These are phyloP conservation scores for Drosophila trapezifrons DNA, from an alignment of 1,140 invertebrate species.

Conservation along the genomic window DNA sequence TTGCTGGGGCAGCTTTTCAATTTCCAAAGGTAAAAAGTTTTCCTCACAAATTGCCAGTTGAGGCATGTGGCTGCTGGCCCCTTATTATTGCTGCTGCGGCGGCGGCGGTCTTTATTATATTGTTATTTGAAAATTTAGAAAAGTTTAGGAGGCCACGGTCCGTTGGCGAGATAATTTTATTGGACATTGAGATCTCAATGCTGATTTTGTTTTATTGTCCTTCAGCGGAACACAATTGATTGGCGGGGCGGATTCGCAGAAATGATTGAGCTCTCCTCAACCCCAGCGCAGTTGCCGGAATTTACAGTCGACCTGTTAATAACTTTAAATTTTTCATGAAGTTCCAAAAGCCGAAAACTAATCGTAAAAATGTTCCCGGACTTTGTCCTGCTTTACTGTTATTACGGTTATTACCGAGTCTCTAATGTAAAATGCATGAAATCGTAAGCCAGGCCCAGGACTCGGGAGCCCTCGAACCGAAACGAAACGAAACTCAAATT, in stretches of 20 bases:
- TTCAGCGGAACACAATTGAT: conserved; percentile 28
- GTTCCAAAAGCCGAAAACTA: conserved; percentile 21
- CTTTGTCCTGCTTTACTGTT: conserved; percentile 34
- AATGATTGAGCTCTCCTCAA: neutral
- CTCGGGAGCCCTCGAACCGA: conserved; percentile 26
- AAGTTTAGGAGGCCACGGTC: conserved; percentile 46
- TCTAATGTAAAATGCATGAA: conserved; percentile 71
- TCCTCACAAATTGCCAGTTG: conserved; percentile 68
- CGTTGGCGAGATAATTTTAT: conserved; percentile 33
- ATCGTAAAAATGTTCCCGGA: conserved; percentile 27
- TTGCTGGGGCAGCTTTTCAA: conserved; percentile 61
- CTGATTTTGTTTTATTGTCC: conserved; percentile 29
- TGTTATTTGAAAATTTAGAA: conserved; percentile 57
- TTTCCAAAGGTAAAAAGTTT: conserved; percentile 67
- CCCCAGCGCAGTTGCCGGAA: neutral
- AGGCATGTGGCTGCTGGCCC: conserved; percentile 33
- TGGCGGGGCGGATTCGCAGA: conserved; percentile 4
- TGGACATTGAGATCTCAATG: conserved; percentile 44
- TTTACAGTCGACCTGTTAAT: conserved; percentile 21
- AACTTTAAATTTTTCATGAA: conserved; percentile 50
- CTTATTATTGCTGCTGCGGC: conserved; percentile 20
- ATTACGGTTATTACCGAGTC: conserved; percentile 47
- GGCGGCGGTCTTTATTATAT: conserved; percentile 52
- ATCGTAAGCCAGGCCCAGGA: conserved; percentile 45
- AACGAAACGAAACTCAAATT: conserved; percentile 66